Base-by-base conservation (phyloP, 1,140 invertebrate genomes). In the Drosophila kohkoa region DNA sequence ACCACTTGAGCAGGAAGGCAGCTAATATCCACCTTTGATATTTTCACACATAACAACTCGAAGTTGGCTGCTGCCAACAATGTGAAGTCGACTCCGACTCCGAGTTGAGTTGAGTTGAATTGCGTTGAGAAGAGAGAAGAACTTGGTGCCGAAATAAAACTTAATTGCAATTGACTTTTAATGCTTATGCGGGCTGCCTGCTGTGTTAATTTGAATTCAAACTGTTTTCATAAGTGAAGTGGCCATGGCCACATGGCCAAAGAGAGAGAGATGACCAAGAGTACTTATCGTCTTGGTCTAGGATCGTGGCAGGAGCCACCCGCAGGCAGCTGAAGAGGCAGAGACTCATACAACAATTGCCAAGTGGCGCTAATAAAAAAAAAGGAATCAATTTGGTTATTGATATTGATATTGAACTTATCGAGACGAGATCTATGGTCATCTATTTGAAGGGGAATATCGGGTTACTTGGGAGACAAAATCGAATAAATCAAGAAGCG, bases 131-230 rank as follows among this genome's bases (percentile, higher is more conserved):
- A 35, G 13, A 54, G 41, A 60, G 41, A 54, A 32, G 32, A 73
- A 65, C 38, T 64, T 57, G 52, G 46, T 62, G 63, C 65, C 72
- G 76, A 62, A 77, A 75, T 79, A 80, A 75, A 81, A 89, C 68
- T 89, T 85, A 81, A 89, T 89, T 90, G 72, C 86, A 89, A 89
- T 89, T 89, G 85, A 90, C 78, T 89, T 87, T 89, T 77, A 89
- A 89, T 89, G 75, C 85, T 62, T 55, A 76, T 73, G 63, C 62
- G 67, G 70, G 72, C 75, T 81, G 75, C 85, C 78, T 46, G 85
- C 85, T 89, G 85, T 65, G 75, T 89, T 89, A 89, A 89, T 89
- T 89, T 49, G 85, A 89, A 89, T 81, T 85, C 85, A 89, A 89
- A 89, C 85, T 89, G 85, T 89, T 89, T 81, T 52, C 70, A 75